A percentile compares a stretch with the other conserved stretches of the same genome.
Evolutionary conservation across 2,888 invertebrate genomes (phyloP).

Genomic region (Apamea crenata): DNA sequence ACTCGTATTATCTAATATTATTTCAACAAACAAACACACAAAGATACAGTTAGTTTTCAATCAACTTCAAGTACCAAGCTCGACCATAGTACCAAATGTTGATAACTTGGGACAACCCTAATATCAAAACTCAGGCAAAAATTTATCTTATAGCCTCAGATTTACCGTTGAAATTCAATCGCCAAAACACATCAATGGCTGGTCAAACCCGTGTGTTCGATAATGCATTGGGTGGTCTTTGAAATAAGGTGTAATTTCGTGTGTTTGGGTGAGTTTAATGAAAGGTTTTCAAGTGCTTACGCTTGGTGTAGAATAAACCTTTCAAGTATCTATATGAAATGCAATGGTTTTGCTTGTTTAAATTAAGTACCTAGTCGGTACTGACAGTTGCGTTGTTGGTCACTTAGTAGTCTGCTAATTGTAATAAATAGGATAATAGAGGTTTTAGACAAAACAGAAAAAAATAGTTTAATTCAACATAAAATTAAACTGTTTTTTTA

Average conservation of each 20-base stretch:
- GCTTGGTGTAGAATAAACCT: slow-evolving; percentile 72
- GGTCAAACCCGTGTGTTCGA: not conserved
- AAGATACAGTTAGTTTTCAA: slow-evolving; percentile 86
- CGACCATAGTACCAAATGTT: slow-evolving; percentile 82
- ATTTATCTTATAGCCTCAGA: accelerated
- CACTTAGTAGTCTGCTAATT: slow-evolving; percentile 31
- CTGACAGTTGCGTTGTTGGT: slow-evolving; percentile 60
- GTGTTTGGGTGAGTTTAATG: slow-evolving; percentile 14
- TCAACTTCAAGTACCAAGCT: slow-evolving; percentile 82
- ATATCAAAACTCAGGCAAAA: slow-evolving; percentile 37
- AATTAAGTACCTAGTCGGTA: slow-evolving; percentile 20
- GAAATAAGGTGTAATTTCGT: slow-evolving; percentile 25
- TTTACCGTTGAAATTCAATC: slow-evolving; percentile 50
- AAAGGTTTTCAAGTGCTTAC: slow-evolving; percentile 71
- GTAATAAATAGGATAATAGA: not conserved
- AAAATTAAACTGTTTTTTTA: not conserved
- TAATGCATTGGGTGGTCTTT: not conserved
- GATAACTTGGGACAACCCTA: slow-evolving; percentile 65
- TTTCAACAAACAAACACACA: slow-evolving; percentile 85
- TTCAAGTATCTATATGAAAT: slow-evolving; percentile 67
- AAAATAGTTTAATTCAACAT: not conserved
- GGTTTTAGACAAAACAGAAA: not conserved
- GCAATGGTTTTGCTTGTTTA: slow-evolving; percentile 67
- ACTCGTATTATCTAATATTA: slow-evolving; percentile 81
- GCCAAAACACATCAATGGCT: not conserved